Percentiles rank a stretch among this genome's conserved stretches.
These are phyloP conservation scores for Nothocercus julius DNA, from an alignment of 2,113 vertebrate species.

Conservation along the genomic window DNA sequence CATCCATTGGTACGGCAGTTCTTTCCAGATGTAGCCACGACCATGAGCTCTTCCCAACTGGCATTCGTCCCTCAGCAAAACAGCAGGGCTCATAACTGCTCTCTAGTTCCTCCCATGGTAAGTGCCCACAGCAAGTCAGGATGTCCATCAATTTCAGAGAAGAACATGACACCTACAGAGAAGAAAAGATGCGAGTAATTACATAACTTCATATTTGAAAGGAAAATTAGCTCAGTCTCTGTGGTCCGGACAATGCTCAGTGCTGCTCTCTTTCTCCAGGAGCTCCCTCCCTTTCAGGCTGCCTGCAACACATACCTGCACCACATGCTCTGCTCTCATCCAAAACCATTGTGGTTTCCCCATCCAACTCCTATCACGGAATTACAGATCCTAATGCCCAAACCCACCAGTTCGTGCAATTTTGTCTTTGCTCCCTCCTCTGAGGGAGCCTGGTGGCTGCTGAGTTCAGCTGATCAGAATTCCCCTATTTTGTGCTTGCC, in stretches of 20 bases:
- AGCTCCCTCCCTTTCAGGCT: not conserved
- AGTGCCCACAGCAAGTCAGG: not conserved
- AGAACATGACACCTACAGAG: not conserved
- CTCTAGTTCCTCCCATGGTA: not conserved
- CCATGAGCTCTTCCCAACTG: not conserved
- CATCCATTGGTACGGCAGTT: not conserved
- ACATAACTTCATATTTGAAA: not conserved
- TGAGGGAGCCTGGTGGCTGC: fast-evolving
- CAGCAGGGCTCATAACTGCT: fast-evolving
- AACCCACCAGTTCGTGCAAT: not conserved
- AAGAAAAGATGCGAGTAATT: fast-evolving
- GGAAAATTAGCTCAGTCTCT: not conserved
- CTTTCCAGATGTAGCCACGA: not conserved
- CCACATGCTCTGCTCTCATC: fast-evolving
- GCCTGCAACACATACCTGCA: not conserved
- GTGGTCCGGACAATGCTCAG: not conserved
- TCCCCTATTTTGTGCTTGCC: not conserved
- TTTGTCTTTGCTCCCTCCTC: not conserved
- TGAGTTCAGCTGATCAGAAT: fast-evolving
- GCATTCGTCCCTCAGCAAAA: not conserved
- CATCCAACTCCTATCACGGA: fast-evolving
- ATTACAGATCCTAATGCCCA: not conserved
- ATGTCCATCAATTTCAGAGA: not conserved
- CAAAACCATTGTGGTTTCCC: not conserved
- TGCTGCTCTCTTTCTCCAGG: not conserved